Evolutionary conservation across 2,797 vertebrate species (phyloP).

Genomic region (Yasuhikotakia modesta): DNA sequence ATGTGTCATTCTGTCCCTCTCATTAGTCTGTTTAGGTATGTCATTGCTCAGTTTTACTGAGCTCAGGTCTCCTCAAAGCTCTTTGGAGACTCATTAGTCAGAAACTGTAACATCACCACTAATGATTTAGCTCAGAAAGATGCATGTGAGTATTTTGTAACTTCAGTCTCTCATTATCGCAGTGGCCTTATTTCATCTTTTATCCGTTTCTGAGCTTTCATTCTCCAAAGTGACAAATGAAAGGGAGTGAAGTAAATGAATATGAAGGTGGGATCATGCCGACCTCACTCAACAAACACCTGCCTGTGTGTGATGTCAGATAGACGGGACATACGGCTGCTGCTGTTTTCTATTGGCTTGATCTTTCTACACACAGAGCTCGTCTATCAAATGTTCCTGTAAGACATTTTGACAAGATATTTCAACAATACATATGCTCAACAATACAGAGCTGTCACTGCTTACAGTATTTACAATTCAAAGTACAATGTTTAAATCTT

Average conservation of each 20-base stretch:
- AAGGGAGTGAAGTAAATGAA: not conserved
- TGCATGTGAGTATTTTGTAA: not conserved
- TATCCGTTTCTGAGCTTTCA: constrained; percentile 21
- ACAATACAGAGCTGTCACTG: not conserved
- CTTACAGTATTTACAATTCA: not conserved
- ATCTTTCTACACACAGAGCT: constrained; percentile 5
- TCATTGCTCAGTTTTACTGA: constrained; percentile 19
- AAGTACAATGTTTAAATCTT: not conserved
- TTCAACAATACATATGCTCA: not conserved
- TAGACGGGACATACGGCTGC: constrained; percentile 13
- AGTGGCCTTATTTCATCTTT: constrained; percentile 25
- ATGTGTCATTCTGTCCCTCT: constrained; percentile 9
- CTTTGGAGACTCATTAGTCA: constrained; percentile 44
- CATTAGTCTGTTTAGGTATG: constrained; percentile 4
- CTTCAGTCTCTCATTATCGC: not conserved
- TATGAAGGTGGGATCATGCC: constrained; percentile 34
- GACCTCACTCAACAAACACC: not conserved
- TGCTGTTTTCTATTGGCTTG: constrained; percentile 31
- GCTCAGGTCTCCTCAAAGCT: constrained; percentile 22
- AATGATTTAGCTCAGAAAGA: constrained; percentile 49
- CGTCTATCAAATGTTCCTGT: constrained; percentile 34
- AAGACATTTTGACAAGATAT: constrained; percentile 8
- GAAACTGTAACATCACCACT: constrained; percentile 43
- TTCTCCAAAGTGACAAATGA: constrained; percentile 20
- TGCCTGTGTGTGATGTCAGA: constrained; percentile 23